Conservation (phyloP, 1,140 invertebrate genomes). For the Dolichoris vasculosae region DNA sequence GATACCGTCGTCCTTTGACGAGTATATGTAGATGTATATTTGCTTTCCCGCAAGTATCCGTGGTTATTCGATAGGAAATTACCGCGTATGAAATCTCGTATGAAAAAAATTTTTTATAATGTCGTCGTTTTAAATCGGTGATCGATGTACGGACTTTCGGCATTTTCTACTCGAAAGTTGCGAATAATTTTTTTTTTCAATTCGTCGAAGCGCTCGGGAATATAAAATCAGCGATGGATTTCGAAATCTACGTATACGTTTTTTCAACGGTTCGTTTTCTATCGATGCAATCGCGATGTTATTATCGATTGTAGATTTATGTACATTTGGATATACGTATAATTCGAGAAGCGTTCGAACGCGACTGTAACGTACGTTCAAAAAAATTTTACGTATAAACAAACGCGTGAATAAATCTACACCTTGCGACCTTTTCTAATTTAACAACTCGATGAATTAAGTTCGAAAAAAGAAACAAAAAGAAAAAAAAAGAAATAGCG, state of each 20-base stretch:
- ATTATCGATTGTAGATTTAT: background rate
- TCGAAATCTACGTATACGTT: too few species aligned
- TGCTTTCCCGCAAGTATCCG: too few species aligned
- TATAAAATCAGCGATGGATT: too few species aligned
- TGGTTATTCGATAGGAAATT: background rate
- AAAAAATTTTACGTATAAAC: background rate
- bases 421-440: background rate
- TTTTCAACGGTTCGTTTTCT: too few species aligned
- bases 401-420: background rate
- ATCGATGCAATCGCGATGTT: too few species aligned
- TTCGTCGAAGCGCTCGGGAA: too few species aligned
- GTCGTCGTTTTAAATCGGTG: background rate
- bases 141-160: too few species aligned
- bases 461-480: background rate
- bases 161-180: too few species aligned
- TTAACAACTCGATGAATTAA: background rate
- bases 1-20: background rate
- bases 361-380: background rate
- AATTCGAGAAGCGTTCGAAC: background rate
- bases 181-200: too few species aligned
- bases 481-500: background rate
- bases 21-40: too few species aligned
- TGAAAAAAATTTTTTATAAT: background rate
- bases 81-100: background rate
- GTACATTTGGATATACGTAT: background rate